Evolutionary conservation across 35 echinoderm and acorn worm species (phyloP).

Genomic region (Apostichopus japonicus): DNA sequence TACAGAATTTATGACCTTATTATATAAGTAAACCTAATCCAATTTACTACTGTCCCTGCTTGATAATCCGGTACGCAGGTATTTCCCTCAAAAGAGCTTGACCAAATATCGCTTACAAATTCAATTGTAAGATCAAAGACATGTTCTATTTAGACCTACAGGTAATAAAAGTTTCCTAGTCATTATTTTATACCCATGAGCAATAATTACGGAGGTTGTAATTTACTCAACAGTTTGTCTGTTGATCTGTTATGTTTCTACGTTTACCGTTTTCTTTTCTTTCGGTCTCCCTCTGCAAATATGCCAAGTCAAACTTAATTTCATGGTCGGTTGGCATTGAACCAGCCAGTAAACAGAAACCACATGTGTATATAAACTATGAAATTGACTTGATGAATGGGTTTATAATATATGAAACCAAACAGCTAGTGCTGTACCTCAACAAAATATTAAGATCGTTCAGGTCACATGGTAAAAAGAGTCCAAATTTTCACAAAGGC

Average conservation of each 20-base stretch:
- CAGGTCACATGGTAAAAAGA: no score
- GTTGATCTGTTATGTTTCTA: neutral
- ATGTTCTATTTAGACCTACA: neutral
- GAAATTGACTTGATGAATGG: neutral
- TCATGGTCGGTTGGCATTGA: constrained; percentile 34
- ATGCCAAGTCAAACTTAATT: constrained; percentile 11
- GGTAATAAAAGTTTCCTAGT: neutral
- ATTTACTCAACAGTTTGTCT: constrained; percentile 14
- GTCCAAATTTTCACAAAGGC: no score
- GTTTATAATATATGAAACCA: neutral
- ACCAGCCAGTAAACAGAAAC: constrained; percentile 33
- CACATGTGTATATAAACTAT: constrained; percentile 4
- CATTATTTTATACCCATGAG: constrained; percentile 7
- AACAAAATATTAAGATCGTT: neutral
- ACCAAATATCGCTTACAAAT: neutral
- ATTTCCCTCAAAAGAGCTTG: neutral
- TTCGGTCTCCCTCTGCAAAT: neutral
- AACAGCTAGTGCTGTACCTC: neutral
- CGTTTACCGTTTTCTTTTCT: neutral
- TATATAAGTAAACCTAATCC: no score
- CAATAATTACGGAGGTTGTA: constrained; percentile 6
- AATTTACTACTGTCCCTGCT: no score
- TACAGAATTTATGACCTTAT: neutral
- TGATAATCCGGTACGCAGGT: neutral
- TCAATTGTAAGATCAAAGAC: constrained; percentile 4